A percentile compares a stretch with the other conserved stretches of the same genome.
phyloP scores from a whole-genome alignment of 2,888 invertebrate genomes.

The Buathra laborator region DNA sequence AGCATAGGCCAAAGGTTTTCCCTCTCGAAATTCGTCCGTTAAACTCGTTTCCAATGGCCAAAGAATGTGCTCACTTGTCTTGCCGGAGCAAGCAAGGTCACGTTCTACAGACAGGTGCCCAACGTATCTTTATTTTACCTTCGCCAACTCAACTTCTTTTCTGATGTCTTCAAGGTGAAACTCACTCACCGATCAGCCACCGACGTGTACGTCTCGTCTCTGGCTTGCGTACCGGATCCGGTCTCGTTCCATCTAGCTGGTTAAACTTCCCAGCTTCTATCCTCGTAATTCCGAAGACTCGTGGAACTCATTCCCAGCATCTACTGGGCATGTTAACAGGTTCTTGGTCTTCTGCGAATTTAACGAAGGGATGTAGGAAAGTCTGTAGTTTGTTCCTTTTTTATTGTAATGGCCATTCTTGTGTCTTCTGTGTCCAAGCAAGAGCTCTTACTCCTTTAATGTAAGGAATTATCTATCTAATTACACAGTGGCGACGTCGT shows the following conservation, averaged over 20 bases:
- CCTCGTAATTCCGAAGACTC: conserved; percentile 43
- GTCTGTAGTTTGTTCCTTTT: not conserved
- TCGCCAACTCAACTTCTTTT: conserved; percentile 36
- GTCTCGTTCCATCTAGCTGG: conserved; percentile 33
- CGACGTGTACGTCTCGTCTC: conserved; percentile 20
- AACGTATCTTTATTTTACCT: conserved; percentile 12
- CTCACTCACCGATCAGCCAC: conserved; percentile 46
- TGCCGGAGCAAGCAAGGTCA: conserved; percentile 26
- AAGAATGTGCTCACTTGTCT: conserved; percentile 24
- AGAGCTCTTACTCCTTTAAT: not conserved
- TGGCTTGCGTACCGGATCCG: conserved; percentile 11
- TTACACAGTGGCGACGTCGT: not conserved
- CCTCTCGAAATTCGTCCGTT: conserved; percentile 72
- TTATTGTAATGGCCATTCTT: not conserved
- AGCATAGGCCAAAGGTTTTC: conserved; percentile 57
- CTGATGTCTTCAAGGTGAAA: conserved; percentile 60
- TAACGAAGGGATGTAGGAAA: not conserved
- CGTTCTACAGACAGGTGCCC: conserved; percentile 47
- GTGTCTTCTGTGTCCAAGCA: not conserved
- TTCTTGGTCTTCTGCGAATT: conserved; percentile 40
- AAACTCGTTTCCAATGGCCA: conserved; percentile 68
- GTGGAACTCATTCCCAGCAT: conserved; percentile 11
- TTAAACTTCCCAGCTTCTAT: conserved; percentile 24
- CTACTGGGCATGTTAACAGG: conserved; percentile 6
- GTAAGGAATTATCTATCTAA: not conserved